Percentiles rank a stretch among this genome's conserved stretches.
Evolutionary conservation across 2,113 vertebrate species (phyloP).

Genomic region (Alethe diademata): DNA sequence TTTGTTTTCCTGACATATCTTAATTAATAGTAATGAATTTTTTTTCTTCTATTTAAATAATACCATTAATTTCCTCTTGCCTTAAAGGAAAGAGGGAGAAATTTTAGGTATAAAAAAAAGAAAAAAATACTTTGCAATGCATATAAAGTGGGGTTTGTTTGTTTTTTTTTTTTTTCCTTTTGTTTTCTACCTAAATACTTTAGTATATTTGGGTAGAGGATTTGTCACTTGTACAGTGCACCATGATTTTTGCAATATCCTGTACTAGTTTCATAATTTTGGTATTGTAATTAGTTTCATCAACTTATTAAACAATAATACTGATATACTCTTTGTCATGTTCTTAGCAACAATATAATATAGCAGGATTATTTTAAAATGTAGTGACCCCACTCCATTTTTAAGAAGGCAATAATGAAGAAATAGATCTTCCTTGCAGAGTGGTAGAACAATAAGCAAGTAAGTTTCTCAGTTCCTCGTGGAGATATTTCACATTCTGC

Average conservation of each 20-base stretch:
- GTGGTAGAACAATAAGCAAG: neutral
- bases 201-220: neutral
- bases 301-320: neutral
- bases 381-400: neutral
- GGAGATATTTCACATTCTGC: neutral
- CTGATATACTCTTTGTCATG: neutral
- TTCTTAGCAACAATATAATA: neutral
- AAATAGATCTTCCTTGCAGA: neutral
- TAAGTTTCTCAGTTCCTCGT: neutral
- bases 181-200: neutral
- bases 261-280: neutral
- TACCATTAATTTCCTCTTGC: neutral
- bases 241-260: neutral
- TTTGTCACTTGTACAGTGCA: neutral
- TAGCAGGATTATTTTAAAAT: neutral
- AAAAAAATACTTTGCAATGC: neutral
- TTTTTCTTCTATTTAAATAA: neutral
- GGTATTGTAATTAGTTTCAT: neutral
- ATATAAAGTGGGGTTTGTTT: neutral
- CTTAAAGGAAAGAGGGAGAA: neutral
- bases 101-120: neutral
- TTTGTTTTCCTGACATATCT: neutral
- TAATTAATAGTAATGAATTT: neutral
- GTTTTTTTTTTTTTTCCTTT: rapidly evolving
- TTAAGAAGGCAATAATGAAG: neutral